A percentile compares a stretch with the other conserved stretches of the same genome.
Conservation (phyloP, 2,113 vertebrate genomes). For the Hypocryptadius cinnamomeus region DNA sequence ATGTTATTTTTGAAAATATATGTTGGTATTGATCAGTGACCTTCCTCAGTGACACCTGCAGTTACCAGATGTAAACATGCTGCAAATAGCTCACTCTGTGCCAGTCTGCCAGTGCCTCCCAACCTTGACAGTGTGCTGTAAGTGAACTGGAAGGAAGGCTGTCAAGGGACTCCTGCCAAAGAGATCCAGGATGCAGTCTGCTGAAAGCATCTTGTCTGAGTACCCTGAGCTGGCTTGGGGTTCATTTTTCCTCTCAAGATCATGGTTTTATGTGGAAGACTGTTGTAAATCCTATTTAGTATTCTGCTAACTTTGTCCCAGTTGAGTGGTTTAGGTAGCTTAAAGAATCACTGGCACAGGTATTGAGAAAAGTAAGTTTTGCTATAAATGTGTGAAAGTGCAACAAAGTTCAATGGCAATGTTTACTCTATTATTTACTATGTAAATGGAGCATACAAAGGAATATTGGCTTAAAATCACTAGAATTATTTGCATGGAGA, state of each 20-base stretch:
- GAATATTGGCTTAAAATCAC: neutral
- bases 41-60: neutral
- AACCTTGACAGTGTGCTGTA: neutral
- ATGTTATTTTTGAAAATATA: neutral
- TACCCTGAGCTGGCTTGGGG: neutral
- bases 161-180: neutral
- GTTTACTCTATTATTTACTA: neutral
- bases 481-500: neutral
- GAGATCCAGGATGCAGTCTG: neutral
- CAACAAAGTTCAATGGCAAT: neutral
- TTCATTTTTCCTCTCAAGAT: neutral
- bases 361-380: neutral
- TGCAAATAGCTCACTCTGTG: neutral
- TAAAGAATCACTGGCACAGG: neutral
- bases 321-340: neutral
- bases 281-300: neutral
- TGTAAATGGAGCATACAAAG: neutral
- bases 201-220: neutral
- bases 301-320: neutral
- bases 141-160: neutral
- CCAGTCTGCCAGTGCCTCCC: neutral
- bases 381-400: neutral
- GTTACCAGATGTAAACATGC: neutral
- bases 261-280: neutral
- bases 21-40: neutral